phyloP scores from a whole-genome alignment of 1,140 invertebrate species.

The Sitophilus oryzae region DNA sequence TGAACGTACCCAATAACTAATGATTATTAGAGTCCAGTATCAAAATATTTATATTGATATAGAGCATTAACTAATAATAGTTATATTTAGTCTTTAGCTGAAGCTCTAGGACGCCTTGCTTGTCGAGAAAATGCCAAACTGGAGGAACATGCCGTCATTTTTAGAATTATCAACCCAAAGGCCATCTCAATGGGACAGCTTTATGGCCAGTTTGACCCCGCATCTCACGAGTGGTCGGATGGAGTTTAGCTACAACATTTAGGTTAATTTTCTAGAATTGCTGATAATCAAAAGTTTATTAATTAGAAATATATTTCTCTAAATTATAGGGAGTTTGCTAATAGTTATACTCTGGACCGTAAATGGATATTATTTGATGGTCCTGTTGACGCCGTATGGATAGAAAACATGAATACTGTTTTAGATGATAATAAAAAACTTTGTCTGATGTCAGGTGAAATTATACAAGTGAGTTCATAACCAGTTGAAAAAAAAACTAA shows the following conservation, averaged over 20 bases:
- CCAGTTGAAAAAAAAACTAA: neutral
- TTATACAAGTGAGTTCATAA: conserved; percentile 74
- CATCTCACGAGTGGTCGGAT: conserved; percentile 90
- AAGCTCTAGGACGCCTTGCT: conserved; percentile 59
- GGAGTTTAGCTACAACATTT: conserved; percentile 84
- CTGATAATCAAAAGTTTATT: neutral
- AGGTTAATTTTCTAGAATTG: conserved; percentile 1
- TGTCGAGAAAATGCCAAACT: conserved; percentile 57
- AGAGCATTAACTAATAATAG: too few species aligned
- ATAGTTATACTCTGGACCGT: conserved; percentile 63
- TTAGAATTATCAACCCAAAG: conserved; percentile 89
- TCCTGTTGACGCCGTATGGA: conserved; percentile 90
- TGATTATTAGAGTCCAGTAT: too few species aligned
- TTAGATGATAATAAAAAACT: conserved; percentile 91
- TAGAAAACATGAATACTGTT: conserved; percentile 93
- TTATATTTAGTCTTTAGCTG: conserved; percentile 58
- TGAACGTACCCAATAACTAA: too few species aligned
- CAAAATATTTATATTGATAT: too few species aligned
- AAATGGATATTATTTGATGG: conserved; percentile 93
- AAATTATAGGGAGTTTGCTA: conserved; percentile 66
- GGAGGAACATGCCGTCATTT: conserved; percentile 72
- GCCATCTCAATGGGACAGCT: conserved; percentile 87
- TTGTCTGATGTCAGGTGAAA: conserved; percentile 81
- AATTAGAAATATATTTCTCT: neutral
- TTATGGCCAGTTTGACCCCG: conserved; percentile 86